Percentiles rank a stretch among this genome's conserved stretches.
These are phyloP conservation scores for Genyomyrus donnyi DNA, from an alignment of 2,113 vertebrate genomes.

Conservation along the genomic window DNA sequence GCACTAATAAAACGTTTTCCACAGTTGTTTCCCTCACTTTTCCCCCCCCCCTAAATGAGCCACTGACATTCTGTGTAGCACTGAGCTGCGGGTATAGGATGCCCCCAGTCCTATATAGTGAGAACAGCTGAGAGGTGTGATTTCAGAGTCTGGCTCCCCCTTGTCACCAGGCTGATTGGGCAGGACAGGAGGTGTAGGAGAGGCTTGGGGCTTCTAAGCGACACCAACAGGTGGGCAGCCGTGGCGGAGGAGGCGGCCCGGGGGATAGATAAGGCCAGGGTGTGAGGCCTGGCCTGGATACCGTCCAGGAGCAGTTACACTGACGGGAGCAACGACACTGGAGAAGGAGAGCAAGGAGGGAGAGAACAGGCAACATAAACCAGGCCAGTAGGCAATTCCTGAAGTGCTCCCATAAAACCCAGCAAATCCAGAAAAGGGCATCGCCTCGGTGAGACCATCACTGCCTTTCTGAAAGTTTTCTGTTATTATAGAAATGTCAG, in stretches of 20 bases:
- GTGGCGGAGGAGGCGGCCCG: constrained; percentile 48
- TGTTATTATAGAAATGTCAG: background rate
- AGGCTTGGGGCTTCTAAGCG: constrained; percentile 61
- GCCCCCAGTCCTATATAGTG: constrained; percentile 26
- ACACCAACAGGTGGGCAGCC: constrained; percentile 68
- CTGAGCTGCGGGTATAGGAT: constrained; percentile 33
- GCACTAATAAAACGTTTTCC: constrained; percentile 34
- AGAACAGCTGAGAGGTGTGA: constrained; percentile 75
- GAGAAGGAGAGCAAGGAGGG: background rate
- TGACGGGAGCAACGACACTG: constrained; percentile 18
- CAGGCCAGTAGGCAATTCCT: constrained; percentile 10
- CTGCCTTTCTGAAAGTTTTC: background rate
- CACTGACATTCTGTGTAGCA: constrained; percentile 32
- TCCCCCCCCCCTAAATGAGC: constrained; percentile 20
- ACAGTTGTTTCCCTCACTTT: constrained; percentile 35
- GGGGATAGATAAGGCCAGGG: constrained; percentile 62
- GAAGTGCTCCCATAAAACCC: background rate
- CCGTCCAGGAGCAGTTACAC: constrained; percentile 34
- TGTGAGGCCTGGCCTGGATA: constrained; percentile 38
- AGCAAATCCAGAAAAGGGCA: background rate
- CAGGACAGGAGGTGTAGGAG: constrained; percentile 66
- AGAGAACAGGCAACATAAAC: constrained; percentile 7
- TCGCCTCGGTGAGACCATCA: background rate
- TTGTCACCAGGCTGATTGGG: constrained; percentile 72
- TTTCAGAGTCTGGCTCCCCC: constrained; percentile 51